Evolutionary conservation across 2,888 invertebrate genomes (phyloP), one percentile per base, ranked within the genome.

Genomic region (Dorcus hopei): DNA sequence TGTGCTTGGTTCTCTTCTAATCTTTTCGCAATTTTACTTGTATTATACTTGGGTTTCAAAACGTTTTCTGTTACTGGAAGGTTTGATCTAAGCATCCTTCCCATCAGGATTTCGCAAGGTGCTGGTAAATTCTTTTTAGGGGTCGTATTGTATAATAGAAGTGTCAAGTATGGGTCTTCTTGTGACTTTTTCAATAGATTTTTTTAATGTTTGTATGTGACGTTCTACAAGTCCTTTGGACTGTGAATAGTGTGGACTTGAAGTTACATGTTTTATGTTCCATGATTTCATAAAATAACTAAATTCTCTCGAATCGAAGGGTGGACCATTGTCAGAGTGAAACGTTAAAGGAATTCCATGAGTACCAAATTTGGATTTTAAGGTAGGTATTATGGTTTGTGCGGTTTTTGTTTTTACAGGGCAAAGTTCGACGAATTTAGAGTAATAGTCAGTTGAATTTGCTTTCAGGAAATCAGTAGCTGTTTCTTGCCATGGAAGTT

Each of bases 171-270:
- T n/a, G 61, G 65, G 61, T 67, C 67, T 38, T 64, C 42, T 26
- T 26, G 5, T 26, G 26, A 26, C 26, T 26, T 26, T n/a, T 26
- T 26, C 26, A 26, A 26, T 14, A 14, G 26, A 26, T 26, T 26
- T 26, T n/a, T 26, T 68, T 43, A 58, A 63, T 48, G 53, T 63
- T 49, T 62, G 65, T 59, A 59, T 68, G 38, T 63, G 57, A 45
- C 68, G 61, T 55, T 66, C 66, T 14, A 59, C 62, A 59, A 65
- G 60, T 7, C 65, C 65, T 54, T 67, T 67, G n/a, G n/a, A n/a
- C n/a, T n/a, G n/a, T n/a, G n/a, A n/a, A n/a, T n/a, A n/a, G n/a
- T n/a, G n/a, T n/a, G n/a, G n/a, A n/a, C n/a, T n/a, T n/a, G n/a
- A n/a, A n/a, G n/a, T n/a, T n/a, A n/a, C n/a, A n/a, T n/a, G n/a